phyloP scores from a whole-genome alignment of 2,888 invertebrate species.

The Spodoptera exigua region DNA sequence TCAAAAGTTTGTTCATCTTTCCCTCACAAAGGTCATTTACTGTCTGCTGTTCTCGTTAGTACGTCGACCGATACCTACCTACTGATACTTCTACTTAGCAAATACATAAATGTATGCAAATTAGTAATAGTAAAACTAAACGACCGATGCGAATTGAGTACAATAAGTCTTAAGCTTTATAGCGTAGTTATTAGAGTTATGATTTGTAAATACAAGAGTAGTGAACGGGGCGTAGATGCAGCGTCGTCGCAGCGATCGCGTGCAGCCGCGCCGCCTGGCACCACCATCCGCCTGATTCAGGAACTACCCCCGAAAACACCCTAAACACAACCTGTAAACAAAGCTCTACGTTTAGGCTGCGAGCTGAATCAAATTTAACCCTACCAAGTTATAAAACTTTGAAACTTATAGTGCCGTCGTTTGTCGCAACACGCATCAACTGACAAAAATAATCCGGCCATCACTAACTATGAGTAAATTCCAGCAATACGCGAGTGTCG shows the following conservation, averaged over 20 bases:
- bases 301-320: conserved; percentile 80
- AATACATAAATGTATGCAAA: conserved; percentile 62
- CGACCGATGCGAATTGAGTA: conserved; percentile 58
- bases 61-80: conserved; percentile 38
- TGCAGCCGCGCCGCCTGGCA: conserved; percentile 87
- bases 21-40: conserved; percentile 31
- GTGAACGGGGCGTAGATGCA: conserved; percentile 73
- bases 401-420: conserved; percentile 62
- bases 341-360: conserved; percentile 65
- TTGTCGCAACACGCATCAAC: conserved; percentile 61
- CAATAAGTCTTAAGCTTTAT: conserved; percentile 73
- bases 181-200: conserved; percentile 66
- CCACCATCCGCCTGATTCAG: conserved; percentile 81
- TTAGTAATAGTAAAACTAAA: conserved; percentile 67
- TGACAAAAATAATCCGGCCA: conserved; percentile 58
- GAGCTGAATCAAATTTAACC: conserved; percentile 60
- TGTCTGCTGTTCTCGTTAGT: conserved; percentile 34
- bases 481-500: conserved; percentile 50
- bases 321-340: conserved; percentile 77
- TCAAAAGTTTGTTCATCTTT: conserved; percentile 33
- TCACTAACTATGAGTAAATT: conserved; percentile 66
- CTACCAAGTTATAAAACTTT: conserved; percentile 65
- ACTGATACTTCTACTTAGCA: conserved; percentile 37
- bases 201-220: conserved; percentile 69
- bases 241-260: conserved; percentile 75